Evolutionary conservation across 2,113 vertebrate species (phyloP).

Genomic region (Sarotherodon lohbergeri): DNA sequence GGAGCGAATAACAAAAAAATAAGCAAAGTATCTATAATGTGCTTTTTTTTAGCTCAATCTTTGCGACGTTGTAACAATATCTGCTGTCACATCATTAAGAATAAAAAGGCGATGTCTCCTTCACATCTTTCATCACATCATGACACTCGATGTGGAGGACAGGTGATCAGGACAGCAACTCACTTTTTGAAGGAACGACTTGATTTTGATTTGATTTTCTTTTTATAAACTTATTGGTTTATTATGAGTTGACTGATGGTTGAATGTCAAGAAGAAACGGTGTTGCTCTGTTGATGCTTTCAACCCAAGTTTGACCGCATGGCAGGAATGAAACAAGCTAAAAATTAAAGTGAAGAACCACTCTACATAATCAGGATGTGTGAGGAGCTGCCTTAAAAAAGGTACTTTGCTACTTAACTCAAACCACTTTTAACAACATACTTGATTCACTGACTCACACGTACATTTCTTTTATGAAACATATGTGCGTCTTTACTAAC

Average conservation of each 20-base stretch:
- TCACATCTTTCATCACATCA: not conserved
- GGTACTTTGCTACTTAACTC: not conserved
- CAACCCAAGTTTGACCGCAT: not conserved
- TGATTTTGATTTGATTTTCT: not conserved
- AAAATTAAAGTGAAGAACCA: not conserved
- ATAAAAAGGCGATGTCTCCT: not conserved
- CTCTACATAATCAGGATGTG: not conserved
- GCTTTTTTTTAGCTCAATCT: not conserved
- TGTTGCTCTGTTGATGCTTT: not conserved
- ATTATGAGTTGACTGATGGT: not conserved
- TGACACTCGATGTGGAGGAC: not conserved
- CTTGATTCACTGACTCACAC: not conserved
- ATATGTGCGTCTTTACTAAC: rapidly evolving
- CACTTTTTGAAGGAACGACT: rapidly evolving
- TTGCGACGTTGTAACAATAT: not conserved
- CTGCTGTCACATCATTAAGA: not conserved
- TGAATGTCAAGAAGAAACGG: not conserved
- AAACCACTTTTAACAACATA: rapidly evolving
- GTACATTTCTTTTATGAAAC: not conserved
- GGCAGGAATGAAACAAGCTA: not conserved
- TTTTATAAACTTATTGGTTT: not conserved
- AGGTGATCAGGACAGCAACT: not conserved
- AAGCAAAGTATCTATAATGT: not conserved
- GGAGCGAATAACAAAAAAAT: not conserved
- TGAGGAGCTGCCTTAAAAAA: not conserved